Evolutionary conservation across 23 tunicate species (phyloP).

Genomic region (Styela plicata): DNA sequence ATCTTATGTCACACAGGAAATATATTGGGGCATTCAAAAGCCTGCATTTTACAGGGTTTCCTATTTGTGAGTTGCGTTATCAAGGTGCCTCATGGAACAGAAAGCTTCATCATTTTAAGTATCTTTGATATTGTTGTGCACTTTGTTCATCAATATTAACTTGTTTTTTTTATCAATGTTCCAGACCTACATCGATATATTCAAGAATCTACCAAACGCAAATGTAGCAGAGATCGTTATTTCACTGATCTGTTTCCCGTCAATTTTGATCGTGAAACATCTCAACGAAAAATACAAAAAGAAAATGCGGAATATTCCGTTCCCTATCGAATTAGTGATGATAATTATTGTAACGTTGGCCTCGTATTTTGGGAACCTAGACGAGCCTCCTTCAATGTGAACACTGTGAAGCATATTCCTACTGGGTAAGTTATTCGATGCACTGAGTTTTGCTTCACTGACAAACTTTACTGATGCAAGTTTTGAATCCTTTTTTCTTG

Average conservation of each 20-base stretch:
- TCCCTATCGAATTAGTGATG: slow-evolving; percentile 80
- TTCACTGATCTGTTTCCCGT: slow-evolving; percentile 50
- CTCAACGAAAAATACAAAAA: slow-evolving; percentile 70
- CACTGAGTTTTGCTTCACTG: too few relatives aligned
- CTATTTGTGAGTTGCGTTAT: too few relatives aligned
- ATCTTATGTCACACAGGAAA: too few relatives aligned
- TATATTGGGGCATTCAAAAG: too few relatives aligned
- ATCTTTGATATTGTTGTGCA: too few relatives aligned
- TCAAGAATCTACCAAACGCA: slow-evolving; percentile 45
- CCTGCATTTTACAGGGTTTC: too few relatives aligned
- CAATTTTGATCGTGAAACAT: slow-evolving; percentile 61
- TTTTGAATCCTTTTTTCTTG: too few relatives aligned
- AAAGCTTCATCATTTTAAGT: too few relatives aligned
- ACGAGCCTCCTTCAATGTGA: slow-evolving; percentile 68
- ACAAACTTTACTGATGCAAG: too few relatives aligned
- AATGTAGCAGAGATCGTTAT: slow-evolving; percentile 75
- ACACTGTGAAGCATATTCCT: slow-evolving; percentile 86
- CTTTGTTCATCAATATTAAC: too few relatives aligned
- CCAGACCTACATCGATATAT: slow-evolving; percentile 61
- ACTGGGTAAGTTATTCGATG: slow-evolving; percentile 93
- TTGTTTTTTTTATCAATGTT: too few relatives aligned
- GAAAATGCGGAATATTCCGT: slow-evolving; percentile 69
- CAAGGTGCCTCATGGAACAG: too few relatives aligned
- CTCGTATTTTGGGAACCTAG: slow-evolving; percentile 67
- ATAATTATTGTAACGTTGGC: slow-evolving; percentile 63